Evolutionary conservation across 2,888 invertebrate genomes (phyloP), one percentile per base, ranked within the genome.

Genomic region (Drosophila bunnanda): DNA sequence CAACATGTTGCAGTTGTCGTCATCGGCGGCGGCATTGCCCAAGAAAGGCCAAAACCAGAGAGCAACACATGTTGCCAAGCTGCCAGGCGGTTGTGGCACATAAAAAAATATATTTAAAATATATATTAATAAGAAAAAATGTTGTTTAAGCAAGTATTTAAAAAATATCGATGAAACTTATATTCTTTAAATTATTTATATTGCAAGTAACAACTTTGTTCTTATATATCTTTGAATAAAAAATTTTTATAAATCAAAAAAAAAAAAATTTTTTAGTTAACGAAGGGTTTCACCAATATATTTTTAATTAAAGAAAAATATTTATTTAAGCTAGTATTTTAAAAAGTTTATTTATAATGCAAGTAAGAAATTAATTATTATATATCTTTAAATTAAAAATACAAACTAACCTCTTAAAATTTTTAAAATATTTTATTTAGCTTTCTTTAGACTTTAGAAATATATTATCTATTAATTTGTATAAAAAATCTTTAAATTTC

Each of bases 51-150:
- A 50, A 54, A 28, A 48, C 46, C 54, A 38, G 56, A 25, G 41
- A 41, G 78, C 84, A 87, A 77, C 85, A 88, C 79, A 82, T 82
- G 82, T 75, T 78, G 55, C 69, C 69, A 62, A 55, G 82, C 73
- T 64, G 58, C 64, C 80, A 57, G 76, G 52, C 58, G 68, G 55
- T 76, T 48, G 60, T 5, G 2, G 36, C 15, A 53, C 36, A n/a
- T 12, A 6, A n/a, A 7, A 25, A 53, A 53, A 34, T 13, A 43
- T 22, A 15, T 13, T 22, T 43, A 0, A 15, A 13, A 13, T 22
- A 20, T 15, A 22, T 44, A 25, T 25, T 22, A 0, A 15, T 0
- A 15, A 2, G 4, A 22, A 43, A 43, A 41, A 20, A 12, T 2
- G 1, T 20, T 12, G 1, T 5, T 12, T 41, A 41, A 41, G 1